Evolutionary conservation across 2,113 vertebrate genomes (phyloP).

Genomic region (Theropithecus gelada): DNA sequence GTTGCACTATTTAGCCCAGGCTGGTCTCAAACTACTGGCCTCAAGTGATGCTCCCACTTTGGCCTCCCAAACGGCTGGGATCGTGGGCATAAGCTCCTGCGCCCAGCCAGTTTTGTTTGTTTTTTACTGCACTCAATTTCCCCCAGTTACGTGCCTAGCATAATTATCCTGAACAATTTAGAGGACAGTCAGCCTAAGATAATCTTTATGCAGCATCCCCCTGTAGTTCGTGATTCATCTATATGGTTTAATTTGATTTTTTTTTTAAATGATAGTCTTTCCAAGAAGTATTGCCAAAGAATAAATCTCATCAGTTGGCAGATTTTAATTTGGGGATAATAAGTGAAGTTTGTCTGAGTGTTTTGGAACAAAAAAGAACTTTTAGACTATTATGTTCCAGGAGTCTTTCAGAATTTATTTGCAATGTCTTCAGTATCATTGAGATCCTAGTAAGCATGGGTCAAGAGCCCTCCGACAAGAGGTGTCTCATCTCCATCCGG

Average conservation of each 20-base stretch:
- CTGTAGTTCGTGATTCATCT: not conserved
- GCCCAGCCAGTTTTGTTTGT: not conserved
- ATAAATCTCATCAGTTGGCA: not conserved
- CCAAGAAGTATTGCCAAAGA: conserved; percentile 14
- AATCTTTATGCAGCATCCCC: not conserved
- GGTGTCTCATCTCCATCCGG: not conserved
- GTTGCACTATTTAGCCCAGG: too few species aligned
- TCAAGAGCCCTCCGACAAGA: accelerated
- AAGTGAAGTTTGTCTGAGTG: not conserved
- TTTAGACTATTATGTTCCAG: not conserved
- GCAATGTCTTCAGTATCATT: accelerated
- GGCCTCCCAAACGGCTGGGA: too few species aligned
- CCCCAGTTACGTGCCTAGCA: not conserved
- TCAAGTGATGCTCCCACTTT: too few species aligned
- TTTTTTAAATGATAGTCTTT: conserved; percentile 35
- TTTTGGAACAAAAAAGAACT: not conserved
- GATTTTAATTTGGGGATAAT: conserved; percentile 11
- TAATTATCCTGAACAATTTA: not conserved
- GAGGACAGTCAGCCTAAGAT: not conserved
- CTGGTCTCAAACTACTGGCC: too few species aligned
- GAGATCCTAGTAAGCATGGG: not conserved
- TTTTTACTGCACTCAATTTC: not conserved
- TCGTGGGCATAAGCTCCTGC: too few species aligned
- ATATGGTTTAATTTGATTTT: not conserved
- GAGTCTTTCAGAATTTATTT: not conserved